Conservation (phyloP, 1,140 invertebrate genomes). For the Meloidogyne floridensis region DNA sequence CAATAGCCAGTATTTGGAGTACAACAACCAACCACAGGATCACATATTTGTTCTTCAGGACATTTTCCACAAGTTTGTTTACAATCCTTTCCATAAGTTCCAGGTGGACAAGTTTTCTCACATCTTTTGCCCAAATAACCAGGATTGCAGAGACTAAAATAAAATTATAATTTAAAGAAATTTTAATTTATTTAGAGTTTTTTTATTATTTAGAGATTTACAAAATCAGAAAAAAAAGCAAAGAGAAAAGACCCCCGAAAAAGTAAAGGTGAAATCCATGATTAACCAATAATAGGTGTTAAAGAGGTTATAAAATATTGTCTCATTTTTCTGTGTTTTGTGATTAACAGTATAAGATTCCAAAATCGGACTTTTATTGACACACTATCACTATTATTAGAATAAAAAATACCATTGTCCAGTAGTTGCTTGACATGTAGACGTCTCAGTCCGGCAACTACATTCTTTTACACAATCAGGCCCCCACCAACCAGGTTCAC, state of each 20-base stretch:
- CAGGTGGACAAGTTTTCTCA: slow-evolving; percentile 66
- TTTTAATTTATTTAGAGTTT: too few relatives aligned
- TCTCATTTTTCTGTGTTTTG: too few relatives aligned
- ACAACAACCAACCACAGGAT: slow-evolving; percentile 80
- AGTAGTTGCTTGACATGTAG: slow-evolving; percentile 64
- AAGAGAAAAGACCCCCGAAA: too few relatives aligned
- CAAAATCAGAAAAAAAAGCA: too few relatives aligned
- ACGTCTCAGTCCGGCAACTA: slow-evolving; percentile 59
- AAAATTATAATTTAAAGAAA: background rate
- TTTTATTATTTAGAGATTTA: too few relatives aligned
- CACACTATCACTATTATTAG: too few relatives aligned
- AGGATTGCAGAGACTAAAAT: slow-evolving; percentile 62
- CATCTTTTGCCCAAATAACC: slow-evolving; percentile 68
- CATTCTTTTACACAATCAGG: slow-evolving; percentile 66
- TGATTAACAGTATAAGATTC: too few relatives aligned
- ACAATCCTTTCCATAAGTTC: slow-evolving; percentile 72
- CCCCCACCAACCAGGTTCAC: slow-evolving; percentile 66
- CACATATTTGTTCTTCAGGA: slow-evolving; percentile 70
- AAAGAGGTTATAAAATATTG: too few relatives aligned
- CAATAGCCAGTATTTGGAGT: slow-evolving; percentile 62
- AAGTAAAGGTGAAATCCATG: too few relatives aligned
- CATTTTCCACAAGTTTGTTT: slow-evolving; percentile 57
- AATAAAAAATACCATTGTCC: slow-evolving; percentile 64
- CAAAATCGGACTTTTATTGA: too few relatives aligned
- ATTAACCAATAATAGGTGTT: too few relatives aligned